Evolutionary conservation across 2,888 invertebrate species (phyloP).

Genomic region (Xanthia togata): DNA sequence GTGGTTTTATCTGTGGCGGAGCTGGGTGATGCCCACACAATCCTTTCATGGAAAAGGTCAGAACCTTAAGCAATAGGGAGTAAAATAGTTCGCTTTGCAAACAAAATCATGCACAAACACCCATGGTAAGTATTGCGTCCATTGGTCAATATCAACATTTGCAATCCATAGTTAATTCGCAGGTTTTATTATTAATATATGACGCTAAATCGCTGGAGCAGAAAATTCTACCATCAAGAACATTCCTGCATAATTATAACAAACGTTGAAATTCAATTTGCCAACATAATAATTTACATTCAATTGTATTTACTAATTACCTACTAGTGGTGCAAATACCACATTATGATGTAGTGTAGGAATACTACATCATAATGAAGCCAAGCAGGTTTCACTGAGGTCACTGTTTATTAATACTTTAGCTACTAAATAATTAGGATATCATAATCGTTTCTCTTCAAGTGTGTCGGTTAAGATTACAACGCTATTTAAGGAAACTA

Average conservation of each 20-base stretch:
- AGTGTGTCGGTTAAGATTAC: slow-evolving; percentile 16
- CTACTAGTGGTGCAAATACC: background rate
- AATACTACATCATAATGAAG: background rate
- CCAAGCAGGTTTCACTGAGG: background rate
- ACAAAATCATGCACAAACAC: background rate
- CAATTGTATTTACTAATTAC: background rate
- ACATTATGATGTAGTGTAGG: no score
- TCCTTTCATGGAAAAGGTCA: background rate
- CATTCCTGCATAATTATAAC: background rate
- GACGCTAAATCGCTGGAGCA: slow-evolving; percentile 25
- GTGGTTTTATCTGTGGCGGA: no score
- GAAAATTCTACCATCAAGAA: slow-evolving; percentile 7
- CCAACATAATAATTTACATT: background rate
- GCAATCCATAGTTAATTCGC: slow-evolving; percentile 9
- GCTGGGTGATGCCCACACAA: no score
- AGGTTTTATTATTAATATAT: background rate
- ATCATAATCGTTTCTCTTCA: slow-evolving; percentile 15
- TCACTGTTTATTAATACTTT: slow-evolving; percentile 13
- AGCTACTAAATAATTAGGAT: slow-evolving; percentile 23
- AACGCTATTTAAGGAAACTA: slow-evolving; percentile 25
- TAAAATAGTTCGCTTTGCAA: slow-evolving; percentile 23
- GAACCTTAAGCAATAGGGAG: background rate
- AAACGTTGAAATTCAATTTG: background rate
- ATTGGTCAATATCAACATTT: background rate
- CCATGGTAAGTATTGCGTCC: background rate